Evolutionary conservation across 2,888 invertebrate species (phyloP).

Genomic region (Pollenia griseotomentosa): DNA sequence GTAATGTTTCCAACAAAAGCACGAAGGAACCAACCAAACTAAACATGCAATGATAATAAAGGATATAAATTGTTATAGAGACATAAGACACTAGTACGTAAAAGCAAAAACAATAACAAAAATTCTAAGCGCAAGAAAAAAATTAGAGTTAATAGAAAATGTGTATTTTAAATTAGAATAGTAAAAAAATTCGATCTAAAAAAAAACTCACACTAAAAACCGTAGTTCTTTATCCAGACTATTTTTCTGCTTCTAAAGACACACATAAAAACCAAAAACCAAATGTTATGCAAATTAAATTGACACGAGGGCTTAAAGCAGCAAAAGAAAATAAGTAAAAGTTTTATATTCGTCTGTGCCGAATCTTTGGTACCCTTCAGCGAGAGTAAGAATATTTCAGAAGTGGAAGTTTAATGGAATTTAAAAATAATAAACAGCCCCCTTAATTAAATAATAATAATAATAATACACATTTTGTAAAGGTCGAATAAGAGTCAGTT

Average conservation of each 20-base stretch:
- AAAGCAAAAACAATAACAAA: not conserved
- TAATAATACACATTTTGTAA: no score
- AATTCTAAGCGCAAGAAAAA: constrained; percentile 15
- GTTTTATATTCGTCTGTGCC: no score
- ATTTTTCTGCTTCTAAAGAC: not conserved
- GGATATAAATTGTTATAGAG: constrained; percentile 53
- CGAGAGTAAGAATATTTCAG: no score
- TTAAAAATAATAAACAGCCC: no score
- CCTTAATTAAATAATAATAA: no score
- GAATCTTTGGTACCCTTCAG: no score
- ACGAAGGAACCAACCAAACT: constrained; percentile 24
- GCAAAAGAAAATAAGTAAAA: no score
- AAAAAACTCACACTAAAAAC: not conserved
- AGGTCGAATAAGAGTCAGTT: no score
- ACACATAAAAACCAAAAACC: constrained; percentile 48
- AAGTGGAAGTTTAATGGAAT: no score
- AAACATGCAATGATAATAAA: constrained; percentile 50
- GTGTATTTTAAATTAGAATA: constrained; percentile 16
- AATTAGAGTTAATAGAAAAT: constrained; percentile 40
- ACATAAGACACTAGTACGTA: constrained; percentile 42
- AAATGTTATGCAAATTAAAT: constrained; percentile 64
- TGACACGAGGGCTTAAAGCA: constrained; percentile 46
- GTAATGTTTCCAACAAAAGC: constrained; percentile 32
- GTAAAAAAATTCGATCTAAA: not conserved
- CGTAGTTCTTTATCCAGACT: constrained; percentile 9